phyloP scores from a whole-genome alignment of 2,888 invertebrate genomes.

The Meliscaeva auricollis region DNA sequence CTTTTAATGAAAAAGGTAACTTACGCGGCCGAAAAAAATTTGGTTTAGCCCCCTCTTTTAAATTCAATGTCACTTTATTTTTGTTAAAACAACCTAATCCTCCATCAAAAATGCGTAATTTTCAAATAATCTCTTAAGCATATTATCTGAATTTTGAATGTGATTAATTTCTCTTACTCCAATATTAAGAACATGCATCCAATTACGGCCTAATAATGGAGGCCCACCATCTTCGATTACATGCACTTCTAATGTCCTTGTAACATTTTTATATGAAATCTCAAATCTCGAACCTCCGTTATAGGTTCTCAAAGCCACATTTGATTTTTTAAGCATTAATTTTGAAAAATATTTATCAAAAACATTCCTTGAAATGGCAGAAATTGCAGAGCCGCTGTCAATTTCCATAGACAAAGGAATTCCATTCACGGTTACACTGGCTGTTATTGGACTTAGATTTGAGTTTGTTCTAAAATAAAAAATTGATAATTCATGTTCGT shows the following conservation, averaged over 20 bases:
- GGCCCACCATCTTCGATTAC: slow-evolving; percentile 36
- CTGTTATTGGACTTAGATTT: slow-evolving; percentile 34
- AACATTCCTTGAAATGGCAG: slow-evolving; percentile 42
- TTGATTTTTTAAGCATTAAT: slow-evolving; percentile 26
- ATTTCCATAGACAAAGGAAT: slow-evolving; percentile 44
- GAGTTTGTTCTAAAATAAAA: slow-evolving; percentile 48
- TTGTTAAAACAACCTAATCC: slow-evolving; percentile 44
- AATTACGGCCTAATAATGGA: slow-evolving; percentile 21
- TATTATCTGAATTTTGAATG: slow-evolving; percentile 7
- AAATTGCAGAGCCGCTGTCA: slow-evolving; percentile 49
- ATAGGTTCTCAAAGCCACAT: slow-evolving; percentile 14
- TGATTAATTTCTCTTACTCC: slow-evolving; percentile 37
- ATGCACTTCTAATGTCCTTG: slow-evolving; percentile 21
- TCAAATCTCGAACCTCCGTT: slow-evolving; percentile 36
- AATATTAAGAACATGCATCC: slow-evolving; percentile 8
- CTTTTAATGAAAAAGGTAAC: slow-evolving; percentile 44
- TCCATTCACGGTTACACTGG: slow-evolving; percentile 37
- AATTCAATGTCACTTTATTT: slow-evolving; percentile 38
- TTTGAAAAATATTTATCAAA: slow-evolving; percentile 39
- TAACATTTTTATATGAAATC: slow-evolving; percentile 27
- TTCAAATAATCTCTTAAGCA: background rate
- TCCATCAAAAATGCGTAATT: slow-evolving; percentile 33
- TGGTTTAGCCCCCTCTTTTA: slow-evolving; percentile 43
- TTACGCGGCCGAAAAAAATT: slow-evolving; percentile 40
- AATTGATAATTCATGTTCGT: slow-evolving; percentile 41